These are phyloP conservation scores for Hyaena hyaena DNA, from an alignment of 2,113 vertebrate genomes.

Conservation along the genomic window DNA sequence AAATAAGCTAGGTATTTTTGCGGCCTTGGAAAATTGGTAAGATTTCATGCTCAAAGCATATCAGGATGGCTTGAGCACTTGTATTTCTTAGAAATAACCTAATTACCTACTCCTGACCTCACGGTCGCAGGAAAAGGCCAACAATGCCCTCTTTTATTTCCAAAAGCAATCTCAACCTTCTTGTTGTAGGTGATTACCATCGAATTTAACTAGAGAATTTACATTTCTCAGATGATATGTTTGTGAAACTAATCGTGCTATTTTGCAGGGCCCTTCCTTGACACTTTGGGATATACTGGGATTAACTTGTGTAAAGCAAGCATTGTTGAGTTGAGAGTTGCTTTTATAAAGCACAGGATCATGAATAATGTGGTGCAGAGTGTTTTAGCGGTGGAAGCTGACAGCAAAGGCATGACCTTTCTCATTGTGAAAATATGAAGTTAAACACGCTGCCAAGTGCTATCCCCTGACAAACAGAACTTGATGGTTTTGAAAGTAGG, in stretches of 20 bases:
- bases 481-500: conserved; percentile 16
- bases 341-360: neutral
- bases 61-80: neutral
- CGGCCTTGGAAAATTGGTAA: neutral
- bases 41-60: neutral
- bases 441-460: conserved; percentile 10
- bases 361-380: neutral
- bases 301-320: neutral
- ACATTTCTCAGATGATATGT: neutral
- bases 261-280: conserved; percentile 17
- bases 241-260: neutral
- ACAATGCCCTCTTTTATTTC: neutral
- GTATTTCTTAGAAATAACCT: conserved; percentile 1
- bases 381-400: conserved; percentile 54
- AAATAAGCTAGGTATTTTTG: conserved; percentile 11
- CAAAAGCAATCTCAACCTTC: neutral
- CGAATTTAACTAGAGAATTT: neutral
- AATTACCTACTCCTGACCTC: neutral
- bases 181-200: neutral
- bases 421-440: conserved; percentile 44
- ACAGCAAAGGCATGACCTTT: neutral
- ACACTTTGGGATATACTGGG: neutral
- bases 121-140: neutral
- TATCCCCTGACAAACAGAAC: conserved; percentile 32
- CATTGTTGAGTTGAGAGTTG: neutral